Evolutionary conservation across 2,888 invertebrate species (phyloP).

Genomic region (Cactoblastis cactorum): DNA sequence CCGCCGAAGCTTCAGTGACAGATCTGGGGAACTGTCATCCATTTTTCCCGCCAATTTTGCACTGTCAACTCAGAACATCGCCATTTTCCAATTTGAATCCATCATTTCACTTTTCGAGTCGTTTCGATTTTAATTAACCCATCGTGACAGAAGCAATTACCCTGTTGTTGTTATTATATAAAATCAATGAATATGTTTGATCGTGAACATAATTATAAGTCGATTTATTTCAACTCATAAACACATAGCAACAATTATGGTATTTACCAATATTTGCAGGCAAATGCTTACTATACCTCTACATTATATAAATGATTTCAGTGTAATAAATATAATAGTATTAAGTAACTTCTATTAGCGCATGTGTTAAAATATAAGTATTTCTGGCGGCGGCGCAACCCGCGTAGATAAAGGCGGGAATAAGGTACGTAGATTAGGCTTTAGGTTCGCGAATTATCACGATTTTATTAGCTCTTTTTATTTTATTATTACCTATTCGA

Average conservation of each 20-base stretch:
- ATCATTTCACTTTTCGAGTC: constrained; percentile 42
- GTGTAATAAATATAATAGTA: too few species aligned
- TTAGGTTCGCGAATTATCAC: too few species aligned
- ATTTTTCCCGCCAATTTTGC: constrained; percentile 39
- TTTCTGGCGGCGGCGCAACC: too few species aligned
- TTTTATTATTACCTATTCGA: too few species aligned
- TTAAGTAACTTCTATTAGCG: too few species aligned
- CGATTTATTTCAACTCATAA: not conserved
- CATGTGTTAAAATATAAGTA: too few species aligned
- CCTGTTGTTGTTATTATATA: not conserved
- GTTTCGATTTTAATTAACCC: constrained; percentile 35
- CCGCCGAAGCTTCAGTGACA: constrained; percentile 90
- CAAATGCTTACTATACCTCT: too few species aligned
- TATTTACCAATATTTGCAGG: too few species aligned
- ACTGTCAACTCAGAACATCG: constrained; percentile 24
- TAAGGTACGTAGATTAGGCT: too few species aligned
- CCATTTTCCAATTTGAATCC: constrained; percentile 29
- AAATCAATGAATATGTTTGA: constrained; percentile 12
- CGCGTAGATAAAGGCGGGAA: not conserved
- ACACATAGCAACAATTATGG: not conserved
- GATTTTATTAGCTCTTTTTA: too few species aligned
- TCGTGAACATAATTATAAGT: constrained; percentile 22
- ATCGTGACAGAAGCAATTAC: constrained; percentile 22
- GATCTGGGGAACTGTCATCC: constrained; percentile 91
- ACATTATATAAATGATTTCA: too few species aligned